These are phyloP conservation scores for Lasioglossum vierecki DNA, from an alignment of 2,888 invertebrate genomes.

Conservation along the genomic window DNA sequence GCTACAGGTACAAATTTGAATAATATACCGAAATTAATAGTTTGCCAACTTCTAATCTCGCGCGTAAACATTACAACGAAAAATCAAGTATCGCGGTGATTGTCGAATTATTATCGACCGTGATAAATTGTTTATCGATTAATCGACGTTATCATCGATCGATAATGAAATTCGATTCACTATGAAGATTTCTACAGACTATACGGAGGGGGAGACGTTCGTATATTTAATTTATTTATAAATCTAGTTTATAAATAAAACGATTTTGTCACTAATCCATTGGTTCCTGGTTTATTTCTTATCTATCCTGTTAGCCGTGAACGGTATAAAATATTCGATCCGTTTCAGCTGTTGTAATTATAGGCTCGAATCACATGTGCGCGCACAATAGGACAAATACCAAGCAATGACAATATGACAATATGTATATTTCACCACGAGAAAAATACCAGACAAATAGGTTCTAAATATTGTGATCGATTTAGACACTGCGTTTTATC, in stretches of 20 bases:
- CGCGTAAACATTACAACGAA: background rate
- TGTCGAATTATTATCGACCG: background rate
- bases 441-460: background rate
- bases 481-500: background rate
- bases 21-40: background rate
- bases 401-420: background rate
- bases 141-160: slow-evolving; percentile 22
- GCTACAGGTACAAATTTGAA: background rate
- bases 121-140: slow-evolving; percentile 3
- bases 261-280: slow-evolving; percentile 7
- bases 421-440: background rate
- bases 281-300: slow-evolving; percentile 2
- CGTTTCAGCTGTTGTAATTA: slow-evolving; percentile 8
- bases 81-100: background rate
- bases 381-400: background rate
- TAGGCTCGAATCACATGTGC: slow-evolving; percentile 5
- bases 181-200: background rate
- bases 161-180: slow-evolving; percentile 28
- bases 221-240: slow-evolving; percentile 7
- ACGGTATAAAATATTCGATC: slow-evolving; percentile 2
- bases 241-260: background rate
- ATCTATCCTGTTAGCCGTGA: background rate
- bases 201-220: background rate
- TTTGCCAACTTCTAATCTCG: background rate
- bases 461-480: background rate